Conservation (phyloP, 2,797 vertebrate genomes). For the Mormyrops attenuatus region DNA sequence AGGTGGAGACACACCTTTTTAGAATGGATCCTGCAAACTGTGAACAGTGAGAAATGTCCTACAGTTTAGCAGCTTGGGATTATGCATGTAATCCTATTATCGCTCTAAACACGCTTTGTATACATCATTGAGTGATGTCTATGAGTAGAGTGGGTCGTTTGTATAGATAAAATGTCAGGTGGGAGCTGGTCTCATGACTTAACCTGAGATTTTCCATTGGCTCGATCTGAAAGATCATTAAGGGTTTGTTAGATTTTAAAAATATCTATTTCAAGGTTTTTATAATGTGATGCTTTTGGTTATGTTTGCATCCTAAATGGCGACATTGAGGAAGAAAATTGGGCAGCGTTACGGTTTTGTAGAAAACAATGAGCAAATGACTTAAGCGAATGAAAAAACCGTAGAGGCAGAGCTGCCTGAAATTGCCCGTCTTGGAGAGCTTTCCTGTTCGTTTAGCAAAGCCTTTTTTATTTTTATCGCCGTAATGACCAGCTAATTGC, state of each 20-base stretch:
- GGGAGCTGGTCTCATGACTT: background rate
- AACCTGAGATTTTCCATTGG: background rate
- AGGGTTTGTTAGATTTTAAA: background rate
- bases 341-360: background rate
- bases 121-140: background rate
- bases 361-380: background rate
- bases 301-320: background rate
- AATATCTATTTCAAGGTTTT: background rate
- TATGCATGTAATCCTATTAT: background rate
- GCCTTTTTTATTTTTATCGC: conserved; percentile 22
- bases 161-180: background rate
- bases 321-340: background rate
- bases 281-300: background rate
- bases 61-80: background rate
- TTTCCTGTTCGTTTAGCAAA: conserved; percentile 38
- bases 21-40: background rate
- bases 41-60: background rate
- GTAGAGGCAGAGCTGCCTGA: background rate
- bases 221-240: background rate
- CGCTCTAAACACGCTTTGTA: background rate
- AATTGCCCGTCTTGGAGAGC: background rate
- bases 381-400: background rate
- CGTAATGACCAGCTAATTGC: conserved; percentile 48
- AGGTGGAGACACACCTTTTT: background rate
- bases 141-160: background rate